These are phyloP conservation scores for Gnatocerus cornutus DNA, from an alignment of 2,888 invertebrate genomes.

Conservation along the genomic window DNA sequence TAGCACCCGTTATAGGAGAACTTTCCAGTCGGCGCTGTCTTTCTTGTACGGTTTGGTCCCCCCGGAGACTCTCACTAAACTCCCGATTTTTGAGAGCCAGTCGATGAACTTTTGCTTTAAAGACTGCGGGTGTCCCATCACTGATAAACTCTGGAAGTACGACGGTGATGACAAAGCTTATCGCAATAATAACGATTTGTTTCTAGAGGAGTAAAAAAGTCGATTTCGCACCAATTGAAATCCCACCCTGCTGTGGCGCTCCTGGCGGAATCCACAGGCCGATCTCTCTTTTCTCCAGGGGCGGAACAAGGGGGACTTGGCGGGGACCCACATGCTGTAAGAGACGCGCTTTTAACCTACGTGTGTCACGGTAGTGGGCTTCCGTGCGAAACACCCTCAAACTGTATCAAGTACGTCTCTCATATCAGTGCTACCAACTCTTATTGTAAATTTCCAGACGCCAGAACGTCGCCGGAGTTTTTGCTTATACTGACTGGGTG, in stretches of 20 bases:
- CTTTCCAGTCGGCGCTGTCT: constrained; percentile 92
- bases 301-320: constrained; percentile 73
- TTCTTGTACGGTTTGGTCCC: constrained; percentile 83
- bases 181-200: background rate
- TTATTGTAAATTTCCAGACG: constrained; percentile 60
- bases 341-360: constrained; percentile 88
- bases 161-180: constrained; percentile 11
- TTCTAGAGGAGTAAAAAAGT: constrained; percentile 74
- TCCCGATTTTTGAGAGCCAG: constrained; percentile 83
- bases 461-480: constrained; percentile 83
- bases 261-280: constrained; percentile 79
- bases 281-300: constrained; percentile 79
- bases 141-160: constrained; percentile 76
- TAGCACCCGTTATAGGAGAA: constrained; percentile 90
- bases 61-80: constrained; percentile 77
- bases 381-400: constrained; percentile 79
- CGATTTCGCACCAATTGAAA: constrained; percentile 78
- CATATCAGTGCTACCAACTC: constrained; percentile 9
- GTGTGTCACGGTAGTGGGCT: constrained; percentile 88
- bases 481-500: constrained; percentile 89
- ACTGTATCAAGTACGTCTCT: constrained; percentile 74
- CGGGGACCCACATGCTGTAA: constrained; percentile 80
- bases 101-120: constrained; percentile 90
- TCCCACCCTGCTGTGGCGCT: constrained; percentile 84
- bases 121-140: constrained; percentile 86